Conservation (phyloP, 2,888 invertebrate species). For the Agrochola macilenta region DNA sequence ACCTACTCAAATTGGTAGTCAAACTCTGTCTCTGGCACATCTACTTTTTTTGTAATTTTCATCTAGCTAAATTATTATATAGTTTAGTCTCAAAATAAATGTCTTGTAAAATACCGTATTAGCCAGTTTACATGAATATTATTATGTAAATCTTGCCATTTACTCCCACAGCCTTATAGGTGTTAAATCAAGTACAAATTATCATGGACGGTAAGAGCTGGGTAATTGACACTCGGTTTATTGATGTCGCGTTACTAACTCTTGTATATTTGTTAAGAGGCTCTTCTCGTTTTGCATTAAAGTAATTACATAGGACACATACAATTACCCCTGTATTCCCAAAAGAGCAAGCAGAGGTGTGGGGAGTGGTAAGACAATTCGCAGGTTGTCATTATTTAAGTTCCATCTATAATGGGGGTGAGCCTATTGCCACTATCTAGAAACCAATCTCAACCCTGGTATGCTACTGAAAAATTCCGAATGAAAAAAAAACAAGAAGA, state of each 20-base stretch:
- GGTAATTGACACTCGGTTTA: conserved; percentile 14
- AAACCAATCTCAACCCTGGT: too few relatives aligned
- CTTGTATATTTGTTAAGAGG: not conserved
- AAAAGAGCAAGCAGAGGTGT: not conserved
- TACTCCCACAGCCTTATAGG: not conserved
- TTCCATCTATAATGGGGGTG: not conserved
- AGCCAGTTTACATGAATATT: conserved; percentile 21
- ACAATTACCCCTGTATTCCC: not conserved
- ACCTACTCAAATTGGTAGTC: not conserved
- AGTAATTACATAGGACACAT: not conserved
- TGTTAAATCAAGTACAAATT: conserved; percentile 27
- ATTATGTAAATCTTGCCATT: conserved; percentile 16
- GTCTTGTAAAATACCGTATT: not conserved
- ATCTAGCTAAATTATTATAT: not conserved
- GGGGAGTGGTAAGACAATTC: too few relatives aligned
- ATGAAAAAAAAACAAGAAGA: too few relatives aligned
- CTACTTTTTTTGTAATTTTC: not conserved
- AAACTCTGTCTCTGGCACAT: not conserved
- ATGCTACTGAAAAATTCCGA: not conserved
- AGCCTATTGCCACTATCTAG: not conserved
- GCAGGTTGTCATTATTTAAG: not conserved
- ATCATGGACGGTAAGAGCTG: not conserved
- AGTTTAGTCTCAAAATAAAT: not conserved
- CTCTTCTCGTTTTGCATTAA: not conserved
- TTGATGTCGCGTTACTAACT: not conserved